A percentile compares a stretch with the other conserved stretches of the same genome.
phyloP scores from a whole-genome alignment of 1,140 invertebrate genomes.

The Micrasema longulum region DNA sequence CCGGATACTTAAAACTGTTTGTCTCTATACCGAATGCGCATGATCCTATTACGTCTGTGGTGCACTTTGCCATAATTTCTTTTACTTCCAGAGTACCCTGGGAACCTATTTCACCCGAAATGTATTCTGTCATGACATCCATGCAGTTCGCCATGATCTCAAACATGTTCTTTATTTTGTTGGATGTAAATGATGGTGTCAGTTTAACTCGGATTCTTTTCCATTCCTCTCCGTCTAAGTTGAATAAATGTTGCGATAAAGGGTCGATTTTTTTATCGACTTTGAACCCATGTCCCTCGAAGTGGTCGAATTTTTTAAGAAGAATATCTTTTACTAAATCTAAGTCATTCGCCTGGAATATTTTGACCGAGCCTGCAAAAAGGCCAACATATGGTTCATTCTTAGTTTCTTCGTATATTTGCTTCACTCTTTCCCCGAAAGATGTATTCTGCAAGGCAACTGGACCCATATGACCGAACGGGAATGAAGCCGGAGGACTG shows the following conservation, averaged over 20 bases:
- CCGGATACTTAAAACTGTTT: constrained; percentile 68
- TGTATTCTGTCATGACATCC: constrained; percentile 57
- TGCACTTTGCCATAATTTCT: constrained; percentile 70
- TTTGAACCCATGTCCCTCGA: constrained; percentile 68
- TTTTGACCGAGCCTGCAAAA: constrained; percentile 55
- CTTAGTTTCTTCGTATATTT: too few species aligned
- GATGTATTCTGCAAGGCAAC: too few species aligned
- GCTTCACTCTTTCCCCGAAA: too few species aligned
- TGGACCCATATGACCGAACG: too few species aligned
- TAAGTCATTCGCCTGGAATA: constrained; percentile 63
- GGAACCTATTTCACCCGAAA: constrained; percentile 40
- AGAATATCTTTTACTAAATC: constrained; percentile 70
- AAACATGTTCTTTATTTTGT: constrained; percentile 72
- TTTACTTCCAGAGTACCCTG: constrained; percentile 64
- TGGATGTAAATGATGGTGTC: constrained; percentile 70
- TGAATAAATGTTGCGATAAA: constrained; percentile 59
- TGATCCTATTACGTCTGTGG: constrained; percentile 74
- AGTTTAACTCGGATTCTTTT: constrained; percentile 69
- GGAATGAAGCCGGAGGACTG: too few species aligned
- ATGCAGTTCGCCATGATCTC: constrained; percentile 62
- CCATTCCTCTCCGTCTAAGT: constrained; percentile 66
- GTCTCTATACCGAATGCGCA: constrained; percentile 74
- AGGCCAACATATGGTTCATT: too few species aligned
- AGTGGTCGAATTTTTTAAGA: constrained; percentile 71
- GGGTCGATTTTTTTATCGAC: constrained; percentile 60